Conservation (phyloP, 2,113 vertebrate genomes). For the Terrapene triunguis region DNA sequence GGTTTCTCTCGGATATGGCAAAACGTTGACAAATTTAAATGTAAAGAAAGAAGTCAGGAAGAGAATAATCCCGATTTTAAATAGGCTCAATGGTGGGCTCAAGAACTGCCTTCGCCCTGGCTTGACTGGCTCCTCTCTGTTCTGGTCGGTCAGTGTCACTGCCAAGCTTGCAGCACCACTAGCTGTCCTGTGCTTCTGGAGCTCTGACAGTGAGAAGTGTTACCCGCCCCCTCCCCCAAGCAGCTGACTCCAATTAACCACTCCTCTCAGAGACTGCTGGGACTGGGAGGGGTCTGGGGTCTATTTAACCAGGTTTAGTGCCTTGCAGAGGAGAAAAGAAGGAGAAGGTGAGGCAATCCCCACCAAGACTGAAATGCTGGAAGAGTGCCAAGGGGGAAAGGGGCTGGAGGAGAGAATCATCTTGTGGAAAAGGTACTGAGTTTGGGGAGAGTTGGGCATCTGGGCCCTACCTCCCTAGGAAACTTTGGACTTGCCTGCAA, state of each 20-base stretch:
- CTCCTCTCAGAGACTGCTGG: background rate
- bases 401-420: background rate
- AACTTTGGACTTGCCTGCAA: background rate
- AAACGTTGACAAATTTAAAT: background rate
- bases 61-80: fast-evolving
- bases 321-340: background rate
- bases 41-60: background rate
- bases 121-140: background rate
- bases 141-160: background rate
- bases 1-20: background rate
- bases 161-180: background rate
- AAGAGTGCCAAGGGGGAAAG: background rate
- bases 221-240: too few relatives aligned
- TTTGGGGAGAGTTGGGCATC: background rate
- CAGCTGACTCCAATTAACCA: background rate
- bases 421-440: background rate
- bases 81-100: fast-evolving
- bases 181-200: background rate
- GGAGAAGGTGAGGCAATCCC: background rate
- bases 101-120: background rate
- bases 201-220: background rate
- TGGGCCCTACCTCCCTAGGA: background rate
- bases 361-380: background rate
- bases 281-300: background rate
- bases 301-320: background rate